These are phyloP conservation scores for Drosophila equinoxialis DNA, from an alignment of 1,140 invertebrate species.

Conservation along the genomic window DNA sequence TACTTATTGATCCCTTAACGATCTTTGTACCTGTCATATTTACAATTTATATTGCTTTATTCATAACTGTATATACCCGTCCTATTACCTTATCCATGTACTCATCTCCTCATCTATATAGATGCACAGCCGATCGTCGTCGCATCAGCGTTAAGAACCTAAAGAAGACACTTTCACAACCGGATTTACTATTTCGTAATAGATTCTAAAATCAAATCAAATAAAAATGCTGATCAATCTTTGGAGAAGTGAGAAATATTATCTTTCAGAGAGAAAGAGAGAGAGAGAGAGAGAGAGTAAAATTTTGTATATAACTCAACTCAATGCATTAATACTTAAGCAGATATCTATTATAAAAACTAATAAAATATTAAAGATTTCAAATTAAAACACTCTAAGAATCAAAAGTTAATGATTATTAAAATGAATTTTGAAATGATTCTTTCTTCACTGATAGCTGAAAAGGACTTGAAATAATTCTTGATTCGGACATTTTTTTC, in stretches of 20 bases:
- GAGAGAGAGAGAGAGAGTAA: not conserved
- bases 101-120: constrained; percentile 33
- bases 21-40: constrained; percentile 26
- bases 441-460: too few species aligned
- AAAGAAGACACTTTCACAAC: constrained; percentile 79
- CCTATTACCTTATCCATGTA: constrained; percentile 11
- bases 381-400: too few species aligned
- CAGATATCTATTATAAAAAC: too few species aligned
- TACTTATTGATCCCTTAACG: not conserved
- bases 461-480: too few species aligned
- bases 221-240: too few species aligned
- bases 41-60: not conserved
- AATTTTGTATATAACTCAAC: not conserved
- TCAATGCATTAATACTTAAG: not conserved
- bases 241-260: not conserved
- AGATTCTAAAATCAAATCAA: constrained; percentile 52
- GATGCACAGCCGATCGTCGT: constrained; percentile 73
- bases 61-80: not conserved
- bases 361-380: too few species aligned
- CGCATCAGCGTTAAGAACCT: constrained; percentile 70
- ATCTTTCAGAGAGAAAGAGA: not conserved
- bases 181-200: constrained; percentile 77
- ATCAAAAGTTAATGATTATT: too few species aligned
- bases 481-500: too few species aligned
- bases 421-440: too few species aligned